A percentile compares a stretch with the other conserved stretches of the same genome.
phyloP scores from a whole-genome alignment of 2,888 invertebrate genomes.

The Acrobasis consociella region DNA sequence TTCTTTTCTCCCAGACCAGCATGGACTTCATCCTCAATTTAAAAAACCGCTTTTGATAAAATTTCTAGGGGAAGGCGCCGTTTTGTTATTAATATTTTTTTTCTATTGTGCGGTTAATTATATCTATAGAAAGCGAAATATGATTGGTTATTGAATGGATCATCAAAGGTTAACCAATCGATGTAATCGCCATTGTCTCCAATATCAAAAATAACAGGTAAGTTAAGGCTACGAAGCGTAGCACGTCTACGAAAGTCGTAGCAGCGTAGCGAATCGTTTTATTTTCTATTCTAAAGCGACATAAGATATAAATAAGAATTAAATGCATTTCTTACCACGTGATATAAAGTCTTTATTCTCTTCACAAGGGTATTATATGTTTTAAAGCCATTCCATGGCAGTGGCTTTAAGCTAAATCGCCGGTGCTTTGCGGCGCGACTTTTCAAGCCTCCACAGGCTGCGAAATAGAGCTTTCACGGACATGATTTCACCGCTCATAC shows the following conservation, averaged over 20 bases:
- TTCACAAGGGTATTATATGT: background rate
- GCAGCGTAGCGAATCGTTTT: background rate
- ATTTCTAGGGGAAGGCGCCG: too few relatives aligned
- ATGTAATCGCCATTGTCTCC: too few relatives aligned
- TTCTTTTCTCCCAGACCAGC: too few relatives aligned
- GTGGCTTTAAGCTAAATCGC: constrained; percentile 4
- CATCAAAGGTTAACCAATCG: too few relatives aligned
- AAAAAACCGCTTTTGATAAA: too few relatives aligned
- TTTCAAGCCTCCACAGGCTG: constrained; percentile 11
- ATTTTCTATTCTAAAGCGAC: too few relatives aligned
- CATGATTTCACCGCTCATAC: background rate
- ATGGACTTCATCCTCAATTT: too few relatives aligned
- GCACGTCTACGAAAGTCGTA: background rate
- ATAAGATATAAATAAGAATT: background rate
- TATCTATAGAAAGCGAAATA: too few relatives aligned
- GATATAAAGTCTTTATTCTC: background rate
- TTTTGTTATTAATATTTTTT: too few relatives aligned
- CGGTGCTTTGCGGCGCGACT: constrained; percentile 4
- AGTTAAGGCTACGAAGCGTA: background rate
- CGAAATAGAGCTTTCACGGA: constrained; percentile 4
- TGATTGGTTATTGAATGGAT: too few relatives aligned
- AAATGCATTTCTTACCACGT: background rate
- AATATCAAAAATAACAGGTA: background rate
- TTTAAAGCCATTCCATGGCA: background rate
- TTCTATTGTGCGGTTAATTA: too few relatives aligned